phyloP scores from a whole-genome alignment of 30 jellyfish, hydroid and myxozoan genomes.

The Mastigias papua region DNA sequence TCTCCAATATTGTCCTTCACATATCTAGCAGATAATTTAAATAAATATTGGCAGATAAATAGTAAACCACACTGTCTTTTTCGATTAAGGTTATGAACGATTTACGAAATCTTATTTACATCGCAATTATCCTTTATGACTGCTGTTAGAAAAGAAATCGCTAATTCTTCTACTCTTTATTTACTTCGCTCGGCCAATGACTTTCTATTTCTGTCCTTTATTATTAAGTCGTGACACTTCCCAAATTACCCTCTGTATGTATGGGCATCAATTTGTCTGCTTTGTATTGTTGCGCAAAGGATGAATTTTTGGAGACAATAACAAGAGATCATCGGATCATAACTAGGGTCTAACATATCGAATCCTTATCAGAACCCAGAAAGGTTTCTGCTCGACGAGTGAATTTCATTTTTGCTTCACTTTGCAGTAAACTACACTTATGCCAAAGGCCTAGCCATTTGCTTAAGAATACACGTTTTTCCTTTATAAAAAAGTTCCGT shows the following conservation, averaged over 20 bases:
- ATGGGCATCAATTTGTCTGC: neutral
- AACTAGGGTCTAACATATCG: too few species aligned
- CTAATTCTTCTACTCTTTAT: neutral
- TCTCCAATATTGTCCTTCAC: neutral
- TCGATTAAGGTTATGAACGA: neutral
- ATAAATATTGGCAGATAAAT: neutral
- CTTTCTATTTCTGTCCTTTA: neutral
- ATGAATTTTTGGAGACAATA: neutral
- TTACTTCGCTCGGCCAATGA: neutral
- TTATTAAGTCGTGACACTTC: neutral
- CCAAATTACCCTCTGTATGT: neutral
- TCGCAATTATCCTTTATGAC: neutral
- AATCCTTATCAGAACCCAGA: too few species aligned
- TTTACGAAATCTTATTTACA: neutral
- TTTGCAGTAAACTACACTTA: too few species aligned
- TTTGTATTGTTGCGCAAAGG: neutral
- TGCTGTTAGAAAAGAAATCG: neutral
- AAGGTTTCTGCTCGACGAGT: too few species aligned
- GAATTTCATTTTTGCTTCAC: too few species aligned
- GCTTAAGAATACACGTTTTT: too few species aligned
- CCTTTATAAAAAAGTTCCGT: too few species aligned
- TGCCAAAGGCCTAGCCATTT: too few species aligned
- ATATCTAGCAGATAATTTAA: neutral
- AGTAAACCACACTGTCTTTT: neutral
- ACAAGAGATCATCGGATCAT: neutral